phyloP scores from a whole-genome alignment of 2,113 vertebrate species.

The Burhinus bistriatus region DNA sequence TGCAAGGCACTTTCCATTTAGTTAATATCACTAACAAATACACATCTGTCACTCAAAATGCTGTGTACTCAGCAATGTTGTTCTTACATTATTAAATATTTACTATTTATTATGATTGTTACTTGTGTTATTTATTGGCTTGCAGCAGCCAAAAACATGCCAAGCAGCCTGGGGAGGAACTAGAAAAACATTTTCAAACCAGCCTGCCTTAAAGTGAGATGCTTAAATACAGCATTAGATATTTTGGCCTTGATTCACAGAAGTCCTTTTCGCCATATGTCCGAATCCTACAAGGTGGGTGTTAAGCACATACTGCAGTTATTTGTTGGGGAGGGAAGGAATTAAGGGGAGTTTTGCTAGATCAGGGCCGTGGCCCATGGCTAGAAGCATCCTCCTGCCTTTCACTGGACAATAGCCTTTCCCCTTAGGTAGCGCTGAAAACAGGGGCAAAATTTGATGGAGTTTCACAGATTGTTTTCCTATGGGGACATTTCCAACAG shows the following conservation, averaged over 20 bases:
- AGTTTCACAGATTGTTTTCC: not conserved
- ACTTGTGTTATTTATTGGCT: conserved; percentile 31
- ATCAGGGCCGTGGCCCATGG: not conserved
- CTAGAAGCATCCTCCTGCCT: not conserved
- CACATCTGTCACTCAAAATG: conserved; percentile 46
- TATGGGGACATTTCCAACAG: not conserved
- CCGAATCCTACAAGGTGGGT: not conserved
- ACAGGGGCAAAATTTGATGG: not conserved
- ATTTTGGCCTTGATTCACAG: not conserved
- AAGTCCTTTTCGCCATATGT: not conserved
- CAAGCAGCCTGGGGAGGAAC: not conserved
- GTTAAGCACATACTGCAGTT: not conserved
- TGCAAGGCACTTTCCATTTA: conserved; percentile 20
- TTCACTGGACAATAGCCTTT: not conserved
- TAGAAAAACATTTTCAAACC: not conserved
- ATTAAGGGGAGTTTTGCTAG: not conserved
- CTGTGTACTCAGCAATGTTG: not conserved
- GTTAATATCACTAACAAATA: conserved; percentile 41
- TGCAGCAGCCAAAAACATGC: not conserved
- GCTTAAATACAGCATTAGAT: not conserved
- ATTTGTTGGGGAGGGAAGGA: not conserved
- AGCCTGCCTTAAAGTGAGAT: not conserved
- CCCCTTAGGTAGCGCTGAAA: not conserved
- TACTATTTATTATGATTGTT: conserved; percentile 44
- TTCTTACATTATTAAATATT: conserved; percentile 43